These are phyloP conservation scores for Shargacucullia verbasci DNA, from an alignment of 2,888 invertebrate genomes.

Conservation along the genomic window DNA sequence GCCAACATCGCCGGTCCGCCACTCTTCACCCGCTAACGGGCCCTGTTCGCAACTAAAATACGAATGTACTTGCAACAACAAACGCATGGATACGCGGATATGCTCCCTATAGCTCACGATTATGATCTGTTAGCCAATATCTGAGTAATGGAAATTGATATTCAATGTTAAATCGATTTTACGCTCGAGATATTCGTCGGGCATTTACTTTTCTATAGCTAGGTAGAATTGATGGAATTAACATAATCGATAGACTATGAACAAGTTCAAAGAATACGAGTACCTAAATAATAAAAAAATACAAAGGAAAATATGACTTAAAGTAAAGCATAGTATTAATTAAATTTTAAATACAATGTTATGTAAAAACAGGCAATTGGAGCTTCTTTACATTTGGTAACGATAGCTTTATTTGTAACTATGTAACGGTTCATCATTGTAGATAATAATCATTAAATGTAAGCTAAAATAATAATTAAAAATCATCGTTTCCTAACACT, in stretches of 20 bases:
- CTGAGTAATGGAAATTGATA: constrained; percentile 53
- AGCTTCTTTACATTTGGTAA: too few species aligned
- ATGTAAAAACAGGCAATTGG: too few species aligned
- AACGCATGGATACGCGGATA: constrained; percentile 44
- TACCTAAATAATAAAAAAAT: too few species aligned
- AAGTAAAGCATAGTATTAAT: too few species aligned
- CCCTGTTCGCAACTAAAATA: constrained; percentile 66
- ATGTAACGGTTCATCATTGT: too few species aligned
- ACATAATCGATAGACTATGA: constrained; percentile 12
- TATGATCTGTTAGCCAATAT: constrained; percentile 56
- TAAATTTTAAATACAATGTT: too few species aligned
- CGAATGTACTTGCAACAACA: constrained; percentile 56
- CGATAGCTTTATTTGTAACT: too few species aligned
- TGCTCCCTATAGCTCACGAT: constrained; percentile 54
- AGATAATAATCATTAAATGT: too few species aligned
- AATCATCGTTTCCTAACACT: too few species aligned
- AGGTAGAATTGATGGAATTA: constrained; percentile 23
- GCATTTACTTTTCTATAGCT: constrained; percentile 43
- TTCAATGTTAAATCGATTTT: constrained; percentile 56
- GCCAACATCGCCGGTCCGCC: constrained; percentile 72
- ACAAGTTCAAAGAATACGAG: too few species aligned
- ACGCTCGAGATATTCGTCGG: constrained; percentile 33
- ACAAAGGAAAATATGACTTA: too few species aligned
- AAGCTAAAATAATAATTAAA: too few species aligned
- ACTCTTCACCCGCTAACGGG: constrained; percentile 72